These are phyloP conservation scores for Parazoanthus atlanticus DNA, from an alignment of 92 coral and sea anemone genomes.

Conservation along the genomic window DNA sequence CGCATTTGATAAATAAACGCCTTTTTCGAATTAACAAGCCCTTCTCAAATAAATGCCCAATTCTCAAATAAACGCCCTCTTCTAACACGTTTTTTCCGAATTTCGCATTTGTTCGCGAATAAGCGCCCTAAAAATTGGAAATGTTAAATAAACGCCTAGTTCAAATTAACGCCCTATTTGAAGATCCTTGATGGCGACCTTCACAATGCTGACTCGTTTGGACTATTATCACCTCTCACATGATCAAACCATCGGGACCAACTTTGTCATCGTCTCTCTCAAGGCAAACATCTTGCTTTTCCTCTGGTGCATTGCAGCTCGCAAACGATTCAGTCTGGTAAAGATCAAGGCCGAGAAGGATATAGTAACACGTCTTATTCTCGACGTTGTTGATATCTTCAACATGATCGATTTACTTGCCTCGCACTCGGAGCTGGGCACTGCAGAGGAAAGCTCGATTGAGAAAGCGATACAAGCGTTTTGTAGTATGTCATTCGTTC, in stretches of 20 bases:
- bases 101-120: too few species aligned
- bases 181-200: too few species aligned
- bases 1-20: too few species aligned
- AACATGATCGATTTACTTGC: constrained; percentile 47
- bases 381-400: constrained; percentile 50
- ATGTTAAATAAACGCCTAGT: too few species aligned
- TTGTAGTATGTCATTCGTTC: constrained; percentile 31
- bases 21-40: too few species aligned
- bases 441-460: constrained; percentile 14
- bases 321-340: constrained; percentile 4
- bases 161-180: too few species aligned
- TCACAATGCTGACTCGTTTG: constrained; percentile 48
- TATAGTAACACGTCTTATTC: constrained; percentile 12
- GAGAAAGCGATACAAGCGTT: constrained; percentile 51
- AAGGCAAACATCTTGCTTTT: constrained; percentile 32
- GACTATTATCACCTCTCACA: constrained; percentile 25
- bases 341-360: constrained; percentile 7
- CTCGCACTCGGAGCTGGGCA: background rate
- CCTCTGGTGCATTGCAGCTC: background rate
- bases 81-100: too few species aligned
- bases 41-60: too few species aligned
- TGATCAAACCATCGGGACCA: constrained; percentile 16
- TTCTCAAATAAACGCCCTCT: too few species aligned
- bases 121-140: too few species aligned
- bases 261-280: constrained; percentile 29